These are phyloP conservation scores for Sylvicola cinctus DNA, from an alignment of 2,888 invertebrate species.

Conservation along the genomic window DNA sequence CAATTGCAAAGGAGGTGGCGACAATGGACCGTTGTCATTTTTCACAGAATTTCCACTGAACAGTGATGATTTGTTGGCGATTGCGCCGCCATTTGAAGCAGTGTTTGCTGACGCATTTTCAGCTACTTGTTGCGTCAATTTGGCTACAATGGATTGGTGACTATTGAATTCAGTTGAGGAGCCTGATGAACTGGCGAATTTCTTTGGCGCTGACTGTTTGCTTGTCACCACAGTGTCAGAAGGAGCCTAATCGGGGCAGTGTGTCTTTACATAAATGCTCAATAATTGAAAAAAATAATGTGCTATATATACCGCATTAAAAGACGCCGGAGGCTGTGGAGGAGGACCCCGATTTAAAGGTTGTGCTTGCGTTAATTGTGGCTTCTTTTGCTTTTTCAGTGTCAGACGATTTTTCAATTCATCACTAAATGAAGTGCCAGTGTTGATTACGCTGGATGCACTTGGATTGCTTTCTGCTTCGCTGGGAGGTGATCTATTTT, in stretches of 20 bases:
- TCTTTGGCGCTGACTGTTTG: no score
- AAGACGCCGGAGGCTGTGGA: conserved; percentile 58
- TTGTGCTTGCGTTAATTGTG: conserved; percentile 8
- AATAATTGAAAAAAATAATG: no score
- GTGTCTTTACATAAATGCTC: no score
- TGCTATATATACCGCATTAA: no score
- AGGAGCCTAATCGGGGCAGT: no score
- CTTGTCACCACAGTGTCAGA: no score
- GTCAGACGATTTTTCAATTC: conserved; percentile 25
- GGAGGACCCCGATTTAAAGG: conserved; percentile 45
- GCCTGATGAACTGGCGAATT: no score
- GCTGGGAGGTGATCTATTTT: conserved; percentile 16
- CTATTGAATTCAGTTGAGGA: no score
- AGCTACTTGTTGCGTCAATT: no score
- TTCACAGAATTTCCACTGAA: conserved; percentile 14
- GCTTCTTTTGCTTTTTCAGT: conserved; percentile 20
- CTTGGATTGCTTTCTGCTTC: conserved; percentile 23
- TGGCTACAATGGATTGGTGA: no score
- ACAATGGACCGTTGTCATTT: not conserved
- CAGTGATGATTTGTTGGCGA: conserved; percentile 23
- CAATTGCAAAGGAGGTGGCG: conserved; percentile 2
- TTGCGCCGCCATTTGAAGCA: conserved; percentile 10
- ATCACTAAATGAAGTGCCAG: conserved; percentile 22
- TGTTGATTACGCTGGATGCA: conserved; percentile 15
- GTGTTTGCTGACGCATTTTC: conserved; percentile 7